These are phyloP conservation scores for Trematomus bernacchii DNA, from an alignment of 2,797 vertebrate species.

Conservation along the genomic window DNA sequence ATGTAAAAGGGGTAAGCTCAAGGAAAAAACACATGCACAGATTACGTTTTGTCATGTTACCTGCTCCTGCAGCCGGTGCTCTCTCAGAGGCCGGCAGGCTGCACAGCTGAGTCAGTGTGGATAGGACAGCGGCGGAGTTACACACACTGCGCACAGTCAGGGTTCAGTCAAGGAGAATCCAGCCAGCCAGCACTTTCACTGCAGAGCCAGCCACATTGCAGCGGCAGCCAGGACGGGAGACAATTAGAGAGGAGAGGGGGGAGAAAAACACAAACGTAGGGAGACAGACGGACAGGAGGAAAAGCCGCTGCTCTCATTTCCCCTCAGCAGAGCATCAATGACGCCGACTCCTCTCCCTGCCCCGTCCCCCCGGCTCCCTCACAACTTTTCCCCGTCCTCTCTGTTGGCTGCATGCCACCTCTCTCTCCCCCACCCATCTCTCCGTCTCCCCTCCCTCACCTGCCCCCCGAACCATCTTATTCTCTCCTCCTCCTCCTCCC, in stretches of 20 bases:
- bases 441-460: constrained; percentile 47
- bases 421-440: constrained; percentile 46
- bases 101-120: constrained; percentile 74
- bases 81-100: constrained; percentile 52
- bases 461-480: constrained; percentile 42
- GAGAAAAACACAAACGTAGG: constrained; percentile 28
- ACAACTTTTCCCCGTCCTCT: constrained; percentile 81
- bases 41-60: constrained; percentile 51
- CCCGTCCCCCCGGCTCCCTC: constrained; percentile 66
- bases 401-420: constrained; percentile 73
- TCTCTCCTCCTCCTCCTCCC: constrained; percentile 41
- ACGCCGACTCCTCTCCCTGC: constrained; percentile 47
- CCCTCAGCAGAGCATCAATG: constrained; percentile 47
- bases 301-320: constrained; percentile 41
- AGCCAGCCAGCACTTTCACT: constrained; percentile 78
- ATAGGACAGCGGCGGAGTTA: constrained; percentile 57
- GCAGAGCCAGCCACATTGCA: constrained; percentile 80
- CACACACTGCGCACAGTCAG: constrained; percentile 78
- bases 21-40: constrained; percentile 9
- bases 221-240: constrained; percentile 57
- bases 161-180: constrained; percentile 84
- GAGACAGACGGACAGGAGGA: constrained; percentile 35
- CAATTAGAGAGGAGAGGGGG: constrained; percentile 43
- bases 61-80: constrained; percentile 64
- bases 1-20: not conserved